Evolutionary conservation across 2,113 vertebrate genomes (phyloP), one percentile per base, ranked within the genome.

Genomic region (Falco punctatus): DNA sequence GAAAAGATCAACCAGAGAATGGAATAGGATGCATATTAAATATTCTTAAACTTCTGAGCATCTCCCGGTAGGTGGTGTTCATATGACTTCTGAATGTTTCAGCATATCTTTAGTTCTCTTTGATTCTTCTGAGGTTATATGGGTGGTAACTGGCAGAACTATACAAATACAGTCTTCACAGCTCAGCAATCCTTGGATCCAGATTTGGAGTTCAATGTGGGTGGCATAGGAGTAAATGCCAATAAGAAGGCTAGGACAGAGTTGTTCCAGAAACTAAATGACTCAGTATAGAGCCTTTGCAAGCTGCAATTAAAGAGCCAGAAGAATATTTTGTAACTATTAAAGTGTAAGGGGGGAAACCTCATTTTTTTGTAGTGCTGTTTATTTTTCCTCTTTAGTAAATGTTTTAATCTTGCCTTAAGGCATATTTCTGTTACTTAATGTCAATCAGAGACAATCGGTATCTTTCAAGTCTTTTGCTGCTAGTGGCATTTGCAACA

Each of bases 81-180:
- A 71, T 81, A 85, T 7, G 71, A 72, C 81, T 97, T 96, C 86
- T 95, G 91, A 96, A 79, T 81, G 35, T 81, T 98, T 96, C 94
- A 97, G 97, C 96, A 92, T 97, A 98, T 97, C 97, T 98, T 98
- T 93, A 94, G 94, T 96, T 97, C 96, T 86, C 97, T 98, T 98
- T 98, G 97, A 98, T 97, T 98, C 95, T 97, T 97, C 93, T 98
- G 98, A 98, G 98, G 98, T 98, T 98, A 97, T 77, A 96, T 90
- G 97, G 78, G 98, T 98, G 98, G 98, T 97, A 98, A 96, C 97
- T 98, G 98, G 97, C 94, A 97, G 96, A 97, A 98, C 97, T 98
- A 96, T 85, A 98, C 94, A 98, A 98, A 98, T 97, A 98, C 84
- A 96, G 96, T 77, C 94, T 97, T 98, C 98, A 97, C 88, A 97